Conservation (phyloP, 2,113 vertebrate species). For the Muntiacus reevesi region DNA sequence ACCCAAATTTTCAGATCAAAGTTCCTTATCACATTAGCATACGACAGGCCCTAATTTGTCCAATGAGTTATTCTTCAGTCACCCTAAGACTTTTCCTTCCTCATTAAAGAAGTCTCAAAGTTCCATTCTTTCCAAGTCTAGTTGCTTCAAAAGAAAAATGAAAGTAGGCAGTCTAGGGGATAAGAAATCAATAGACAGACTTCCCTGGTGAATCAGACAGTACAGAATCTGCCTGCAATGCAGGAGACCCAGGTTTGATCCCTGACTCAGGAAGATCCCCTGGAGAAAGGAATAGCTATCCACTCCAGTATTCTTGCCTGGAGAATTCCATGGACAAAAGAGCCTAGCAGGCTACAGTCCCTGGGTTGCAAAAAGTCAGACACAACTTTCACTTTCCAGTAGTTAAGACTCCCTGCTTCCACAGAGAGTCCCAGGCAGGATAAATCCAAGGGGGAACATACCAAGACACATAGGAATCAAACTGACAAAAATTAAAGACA, state of each 20-base stretch:
- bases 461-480: neutral
- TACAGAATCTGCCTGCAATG: neutral
- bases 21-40: neutral
- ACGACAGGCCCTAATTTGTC: neutral
- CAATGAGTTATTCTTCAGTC: neutral
- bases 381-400: neutral
- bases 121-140: neutral
- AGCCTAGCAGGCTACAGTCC: neutral
- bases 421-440: neutral
- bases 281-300: neutral
- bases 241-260: neutral
- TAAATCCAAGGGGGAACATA: neutral
- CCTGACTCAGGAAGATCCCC: neutral
- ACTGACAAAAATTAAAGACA: neutral
- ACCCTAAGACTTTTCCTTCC: neutral
- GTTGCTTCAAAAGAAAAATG: neutral
- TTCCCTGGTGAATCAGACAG: neutral
- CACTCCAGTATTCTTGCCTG: neutral
- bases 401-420: neutral
- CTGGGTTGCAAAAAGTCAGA: neutral
- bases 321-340: neutral
- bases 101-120: neutral
- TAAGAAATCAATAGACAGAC: neutral
- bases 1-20: neutral
- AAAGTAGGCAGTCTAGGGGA: neutral